Evolutionary conservation across 2,797 vertebrate genomes (phyloP).

Genomic region (Fistularia tabacaria): DNA sequence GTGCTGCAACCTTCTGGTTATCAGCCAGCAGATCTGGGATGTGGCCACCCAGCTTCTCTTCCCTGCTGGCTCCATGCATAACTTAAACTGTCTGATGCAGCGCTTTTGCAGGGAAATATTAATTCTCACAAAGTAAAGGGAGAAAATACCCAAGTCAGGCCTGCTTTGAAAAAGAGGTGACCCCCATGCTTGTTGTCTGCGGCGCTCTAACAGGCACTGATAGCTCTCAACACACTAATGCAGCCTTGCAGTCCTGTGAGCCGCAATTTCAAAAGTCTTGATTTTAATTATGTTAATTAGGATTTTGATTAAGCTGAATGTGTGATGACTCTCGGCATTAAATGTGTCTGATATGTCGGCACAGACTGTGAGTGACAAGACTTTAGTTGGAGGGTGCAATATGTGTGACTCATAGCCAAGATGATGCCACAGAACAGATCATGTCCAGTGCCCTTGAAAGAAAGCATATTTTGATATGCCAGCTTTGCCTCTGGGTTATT

Average conservation of each 20-base stretch:
- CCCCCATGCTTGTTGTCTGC: constrained; percentile 34
- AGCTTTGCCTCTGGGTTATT: constrained; percentile 49
- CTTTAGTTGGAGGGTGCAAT: constrained; percentile 42
- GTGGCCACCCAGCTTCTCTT: constrained; percentile 32
- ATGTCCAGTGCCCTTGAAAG: constrained; percentile 48
- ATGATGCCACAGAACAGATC: constrained; percentile 37
- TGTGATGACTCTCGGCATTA: constrained; percentile 43
- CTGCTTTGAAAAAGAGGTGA: constrained; percentile 52
- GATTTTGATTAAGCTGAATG: constrained; percentile 53
- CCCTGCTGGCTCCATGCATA: constrained; percentile 10
- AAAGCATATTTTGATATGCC: constrained; percentile 44
- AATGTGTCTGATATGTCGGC: constrained; percentile 51
- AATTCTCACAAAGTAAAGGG: constrained; percentile 41
- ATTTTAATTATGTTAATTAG: constrained; percentile 63
- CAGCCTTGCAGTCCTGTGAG: constrained; percentile 26
- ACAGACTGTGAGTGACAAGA: constrained; percentile 52
- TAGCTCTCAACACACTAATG: constrained; percentile 17
- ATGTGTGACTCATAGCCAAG: constrained; percentile 40
- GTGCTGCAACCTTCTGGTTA: constrained; percentile 48
- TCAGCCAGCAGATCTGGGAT: constrained; percentile 22
- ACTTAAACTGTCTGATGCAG: constrained; percentile 11
- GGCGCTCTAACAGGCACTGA: constrained; percentile 30
- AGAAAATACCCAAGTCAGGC: constrained; percentile 37
- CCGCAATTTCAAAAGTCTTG: constrained; percentile 31
- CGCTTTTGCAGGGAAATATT: constrained; percentile 30